phyloP scores from a whole-genome alignment of 2,797 vertebrate species.

The Luscinia luscinia region DNA sequence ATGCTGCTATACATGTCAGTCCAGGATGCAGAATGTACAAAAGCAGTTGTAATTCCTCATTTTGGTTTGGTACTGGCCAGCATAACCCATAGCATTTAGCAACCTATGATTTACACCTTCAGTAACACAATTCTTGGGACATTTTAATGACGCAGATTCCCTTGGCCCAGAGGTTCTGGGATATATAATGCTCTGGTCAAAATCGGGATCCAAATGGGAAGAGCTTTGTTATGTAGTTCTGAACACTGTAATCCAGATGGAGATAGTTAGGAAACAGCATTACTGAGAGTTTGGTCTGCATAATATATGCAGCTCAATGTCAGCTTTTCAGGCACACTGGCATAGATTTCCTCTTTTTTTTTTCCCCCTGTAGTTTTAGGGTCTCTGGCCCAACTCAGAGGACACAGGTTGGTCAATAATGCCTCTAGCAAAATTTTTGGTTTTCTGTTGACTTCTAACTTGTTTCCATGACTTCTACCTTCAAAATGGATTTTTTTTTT shows the following conservation, averaged over 20 bases:
- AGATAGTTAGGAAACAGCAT: background rate
- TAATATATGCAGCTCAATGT: background rate
- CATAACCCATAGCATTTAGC: background rate
- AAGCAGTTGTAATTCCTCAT: background rate
- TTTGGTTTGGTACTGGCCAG: background rate
- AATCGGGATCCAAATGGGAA: conserved; percentile 8
- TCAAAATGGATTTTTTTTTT: background rate
- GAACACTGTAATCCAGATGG: conserved; percentile 10
- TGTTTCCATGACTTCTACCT: background rate
- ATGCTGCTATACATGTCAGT: background rate
- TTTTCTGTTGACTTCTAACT: background rate
- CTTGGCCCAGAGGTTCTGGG: background rate
- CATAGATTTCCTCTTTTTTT: background rate
- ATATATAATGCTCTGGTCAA: background rate
- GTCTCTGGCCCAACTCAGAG: background rate
- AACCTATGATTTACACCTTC: conserved; percentile 23
- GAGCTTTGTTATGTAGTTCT: background rate
- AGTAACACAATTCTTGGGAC: background rate
- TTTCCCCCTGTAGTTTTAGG: background rate
- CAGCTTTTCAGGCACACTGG: background rate
- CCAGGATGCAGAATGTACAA: background rate
- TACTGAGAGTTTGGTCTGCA: background rate
- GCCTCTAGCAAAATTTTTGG: background rate
- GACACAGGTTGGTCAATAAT: background rate
- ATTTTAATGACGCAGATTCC: background rate